Evolutionary conservation across 2,113 vertebrate species (phyloP), one percentile per base, ranked within the genome.

Genomic region (Nesoenas mayeri): DNA sequence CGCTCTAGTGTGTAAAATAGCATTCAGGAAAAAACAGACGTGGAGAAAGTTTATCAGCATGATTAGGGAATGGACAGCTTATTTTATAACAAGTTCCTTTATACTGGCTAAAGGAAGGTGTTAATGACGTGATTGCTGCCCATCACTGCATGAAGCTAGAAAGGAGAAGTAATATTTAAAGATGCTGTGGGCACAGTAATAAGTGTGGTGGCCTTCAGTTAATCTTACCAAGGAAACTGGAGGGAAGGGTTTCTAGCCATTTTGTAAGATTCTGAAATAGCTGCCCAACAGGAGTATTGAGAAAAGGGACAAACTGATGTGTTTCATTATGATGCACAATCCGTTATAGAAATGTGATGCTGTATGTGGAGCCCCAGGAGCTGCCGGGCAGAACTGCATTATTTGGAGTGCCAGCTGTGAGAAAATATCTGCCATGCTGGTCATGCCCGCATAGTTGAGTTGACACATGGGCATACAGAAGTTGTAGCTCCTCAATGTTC

Each of bases 381-480:
- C 32, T 91, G 31, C 24, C 3, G 50, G 58, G 25, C n/a, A 75
- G 61, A 86, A 5, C 9, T 48, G 44, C 16, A 3, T 44, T 80
- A 72, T 82, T 48, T 56, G 12, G 29, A 40, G 64, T 70, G 48
- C 13, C 6, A 24, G 15, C 15, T 73, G 21, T 62, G 50, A 26
- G 47, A 31, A 48, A 51, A 71, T 28, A 6, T 1, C 4, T 32
- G 9, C 29, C 20, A 6, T 71, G 32, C 25, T 92, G 48, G 9
- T 73, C 28, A 18, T 14, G 31, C 22, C 25, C 0, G 1, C 1
- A 0, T 22, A 3, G 32, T 53, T 29, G 40, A 48, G 18, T 32
- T 72, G 88, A 72, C 42, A 42, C 26, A 4, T 5, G 54, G 32
- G 29, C 26, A 44, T 40, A 28, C 69, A 87, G 36, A 40, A 75